phyloP scores from a whole-genome alignment of 2,113 vertebrate species.

The Lampris megalopsis region DNA sequence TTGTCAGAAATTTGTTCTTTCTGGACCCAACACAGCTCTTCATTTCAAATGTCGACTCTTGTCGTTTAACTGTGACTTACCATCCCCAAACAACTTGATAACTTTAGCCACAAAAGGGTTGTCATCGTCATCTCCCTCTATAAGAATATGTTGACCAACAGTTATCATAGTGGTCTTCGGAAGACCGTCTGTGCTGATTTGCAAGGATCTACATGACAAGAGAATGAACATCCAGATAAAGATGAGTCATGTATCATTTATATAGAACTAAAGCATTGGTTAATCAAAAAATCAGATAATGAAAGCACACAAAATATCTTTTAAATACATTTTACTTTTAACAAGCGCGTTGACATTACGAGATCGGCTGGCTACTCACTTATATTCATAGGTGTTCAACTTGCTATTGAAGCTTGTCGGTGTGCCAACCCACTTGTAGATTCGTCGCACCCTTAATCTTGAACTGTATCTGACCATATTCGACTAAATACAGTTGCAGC shows the following conservation, averaged over 20 bases:
- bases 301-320: neutral
- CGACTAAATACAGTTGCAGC: slow-evolving; percentile 17
- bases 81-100: slow-evolving; percentile 86
- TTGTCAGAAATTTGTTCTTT: no score
- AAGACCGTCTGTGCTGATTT: slow-evolving; percentile 77
- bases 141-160: slow-evolving; percentile 87
- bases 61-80: slow-evolving; percentile 75
- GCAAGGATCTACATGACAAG: slow-evolving; percentile 80
- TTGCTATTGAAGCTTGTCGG: slow-evolving; percentile 78
- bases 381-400: slow-evolving; percentile 68
- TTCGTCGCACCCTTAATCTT: slow-evolving; percentile 70
- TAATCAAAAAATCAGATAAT: neutral
- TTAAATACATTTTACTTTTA: neutral
- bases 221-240: neutral
- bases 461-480: slow-evolving; percentile 80
- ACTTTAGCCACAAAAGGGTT: slow-evolving; percentile 89
- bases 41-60: no score
- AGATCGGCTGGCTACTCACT: slow-evolving; percentile 56
- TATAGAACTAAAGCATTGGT: neutral
- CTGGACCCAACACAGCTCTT: no score
- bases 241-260: neutral
- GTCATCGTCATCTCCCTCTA: slow-evolving; percentile 86
- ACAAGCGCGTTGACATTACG: neutral
- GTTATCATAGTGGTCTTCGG: slow-evolving; percentile 65
- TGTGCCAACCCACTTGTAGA: slow-evolving; percentile 84